Evolutionary conservation across 1,140 invertebrate species (phyloP).

Genomic region (Macrosteles quadrilineatus): DNA sequence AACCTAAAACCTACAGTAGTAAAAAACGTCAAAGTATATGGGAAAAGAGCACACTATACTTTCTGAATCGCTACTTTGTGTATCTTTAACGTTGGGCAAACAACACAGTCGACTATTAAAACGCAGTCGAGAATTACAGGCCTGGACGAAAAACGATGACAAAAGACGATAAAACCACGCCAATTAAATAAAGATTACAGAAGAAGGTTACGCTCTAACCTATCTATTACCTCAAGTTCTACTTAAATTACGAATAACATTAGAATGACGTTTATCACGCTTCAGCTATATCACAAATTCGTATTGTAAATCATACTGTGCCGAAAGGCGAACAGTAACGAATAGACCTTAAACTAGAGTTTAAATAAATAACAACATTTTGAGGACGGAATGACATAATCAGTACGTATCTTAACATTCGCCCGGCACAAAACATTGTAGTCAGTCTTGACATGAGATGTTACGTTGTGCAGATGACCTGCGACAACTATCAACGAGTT

Average conservation of each 20-base stretch:
- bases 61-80: no score
- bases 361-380: conserved; percentile 25
- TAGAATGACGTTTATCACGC: conserved; percentile 33
- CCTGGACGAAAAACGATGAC: background rate
- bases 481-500: no score
- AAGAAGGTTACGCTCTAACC: no score
- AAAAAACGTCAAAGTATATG: no score
- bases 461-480: no score
- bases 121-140: conserved; percentile 14
- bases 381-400: conserved; percentile 5
- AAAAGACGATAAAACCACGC: conserved; percentile 7
- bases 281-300: conserved; percentile 37
- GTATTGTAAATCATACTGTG: conserved; percentile 2
- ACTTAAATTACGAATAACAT: background rate
- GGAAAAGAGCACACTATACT: no score
- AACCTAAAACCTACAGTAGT: no score
- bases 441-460: conserved; percentile 12
- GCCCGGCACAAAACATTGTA: background rate
- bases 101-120: no score
- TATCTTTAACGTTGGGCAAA: no score
- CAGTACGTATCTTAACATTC: conserved; percentile 13
- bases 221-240: no score
- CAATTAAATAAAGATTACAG: background rate
- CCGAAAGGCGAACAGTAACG: background rate
- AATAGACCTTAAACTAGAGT: background rate